Base-by-base conservation (phyloP, 35 echinoderm and acorn worm genomes). In the Strongylocentrotus purpuratus region DNA sequence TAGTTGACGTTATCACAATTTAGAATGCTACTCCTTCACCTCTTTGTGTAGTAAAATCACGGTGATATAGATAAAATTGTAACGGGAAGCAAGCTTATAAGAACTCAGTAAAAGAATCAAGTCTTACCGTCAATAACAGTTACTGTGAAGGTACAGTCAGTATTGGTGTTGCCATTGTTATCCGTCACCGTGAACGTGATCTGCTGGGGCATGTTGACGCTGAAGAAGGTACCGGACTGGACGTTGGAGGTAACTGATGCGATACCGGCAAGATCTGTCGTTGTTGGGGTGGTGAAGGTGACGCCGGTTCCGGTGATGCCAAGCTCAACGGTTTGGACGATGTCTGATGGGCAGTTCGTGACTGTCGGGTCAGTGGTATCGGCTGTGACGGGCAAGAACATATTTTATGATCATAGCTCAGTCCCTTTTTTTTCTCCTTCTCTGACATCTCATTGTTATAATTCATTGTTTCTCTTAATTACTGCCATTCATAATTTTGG, bases 251-350 rank as follows among this genome's bases (percentile, higher is more conserved):
- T 33, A 33, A 91, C 5, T 2, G 88, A 41, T 9, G 31, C 32
- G 5, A 46, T 91, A 11, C 88, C 88, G 5, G 22, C 22, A 2
- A 94, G 35, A 33, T 96, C 95, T 31, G 92, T 94, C 0, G 95
- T 92, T 4, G 95, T 94, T 1, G 95, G 95, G 11, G 87, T 60
- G 33, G 48, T 20, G 61, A 33, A 96, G 35, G 15, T 32, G 33
- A 96, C n/a, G 7, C 7, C 0, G 1, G 41, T 25, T 0, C 33
- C 35, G 22, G 61, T 45, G 46, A 61, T 94, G 18, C 95, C 95
- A n/a, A 96, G 91, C 65, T 96, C 95, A 5, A 96, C 95, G 25
- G 61, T 50, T 28, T 60, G 33, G 15, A 20, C 13, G 65, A 96
- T 88, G 45, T 94, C 32, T 6, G 85, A 31, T 70, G 48, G 31